These are phyloP conservation scores for Helicolenus hilgendorfi DNA, from an alignment of 2,797 vertebrate species.

Conservation along the genomic window DNA sequence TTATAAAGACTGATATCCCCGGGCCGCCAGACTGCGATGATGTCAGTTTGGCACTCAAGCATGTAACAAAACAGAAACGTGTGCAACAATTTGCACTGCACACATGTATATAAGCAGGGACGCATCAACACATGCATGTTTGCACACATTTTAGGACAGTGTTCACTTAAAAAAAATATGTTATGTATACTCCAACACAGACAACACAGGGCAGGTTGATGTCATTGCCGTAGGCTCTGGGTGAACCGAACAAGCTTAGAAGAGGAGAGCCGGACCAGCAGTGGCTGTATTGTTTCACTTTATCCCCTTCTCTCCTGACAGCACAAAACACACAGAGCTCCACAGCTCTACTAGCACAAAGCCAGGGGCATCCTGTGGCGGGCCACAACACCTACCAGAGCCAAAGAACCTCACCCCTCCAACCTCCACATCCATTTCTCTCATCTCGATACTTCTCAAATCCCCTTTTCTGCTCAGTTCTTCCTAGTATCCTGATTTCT, in stretches of 20 bases:
- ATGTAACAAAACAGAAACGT: not conserved
- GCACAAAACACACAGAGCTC: constrained; percentile 66
- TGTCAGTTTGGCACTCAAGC: constrained; percentile 41
- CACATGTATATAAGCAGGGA: not conserved
- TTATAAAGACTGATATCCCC: constrained; percentile 49
- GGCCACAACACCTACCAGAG: constrained; percentile 40
- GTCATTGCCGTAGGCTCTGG: constrained; percentile 29
- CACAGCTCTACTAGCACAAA: constrained; percentile 57
- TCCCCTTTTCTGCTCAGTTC: not conserved
- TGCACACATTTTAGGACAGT: not conserved
- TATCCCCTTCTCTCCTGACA: constrained; percentile 77
- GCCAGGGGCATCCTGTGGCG: constrained; percentile 18
- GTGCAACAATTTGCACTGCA: not conserved
- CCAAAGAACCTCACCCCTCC: constrained; percentile 49
- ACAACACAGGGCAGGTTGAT: constrained; percentile 28
- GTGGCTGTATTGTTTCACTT: constrained; percentile 77
- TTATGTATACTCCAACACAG: not conserved
- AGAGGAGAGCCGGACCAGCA: constrained; percentile 51
- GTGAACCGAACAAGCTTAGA: constrained; percentile 50
- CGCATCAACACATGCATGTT: not conserved
- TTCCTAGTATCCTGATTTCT: not conserved
- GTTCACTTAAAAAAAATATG: not conserved
- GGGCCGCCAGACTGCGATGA: constrained; percentile 19
- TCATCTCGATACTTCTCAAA: not conserved
- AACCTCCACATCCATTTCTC: not conserved